Evolutionary conservation across 2,113 vertebrate species (phyloP), one percentile per base, ranked within the genome.

Genomic region (Heterochromis multidens): DNA sequence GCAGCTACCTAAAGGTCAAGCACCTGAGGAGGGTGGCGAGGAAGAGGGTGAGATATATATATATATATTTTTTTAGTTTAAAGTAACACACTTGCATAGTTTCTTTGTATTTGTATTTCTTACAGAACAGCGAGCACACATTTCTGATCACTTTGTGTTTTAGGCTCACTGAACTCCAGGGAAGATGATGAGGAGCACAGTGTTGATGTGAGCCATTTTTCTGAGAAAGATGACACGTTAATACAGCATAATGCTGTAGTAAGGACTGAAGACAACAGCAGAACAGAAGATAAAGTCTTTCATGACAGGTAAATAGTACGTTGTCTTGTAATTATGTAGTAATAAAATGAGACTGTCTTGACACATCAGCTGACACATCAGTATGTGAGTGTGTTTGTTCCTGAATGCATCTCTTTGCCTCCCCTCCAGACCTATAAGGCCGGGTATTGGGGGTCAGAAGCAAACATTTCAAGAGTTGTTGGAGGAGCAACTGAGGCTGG

Each of bases 401-500:
- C 13, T 43, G 10, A 27, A 14, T 49, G 4, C 5, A 54, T 54
- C 9, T 9, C n/a, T 56, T 80, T 40, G 4, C n/a, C 4, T 70
- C 56, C 21, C 85, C 2, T 57, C 1, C 79, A 99, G 98, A 85
- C 98, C 98, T 4, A 98, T 99, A 89, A 96, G 95, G 91, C 94
- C 96, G 77, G 94, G 92, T 1, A 88, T 97, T 25, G 94, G 94
- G 49, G 96, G 95, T 84, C 97, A 92, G 90, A 98, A 96, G 89
- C 95, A 96, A 92, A 97, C 97, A 0, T 99, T 98, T 95, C 98
- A 99, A 93, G 97, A 99, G 85, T 96, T 97, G 60, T 86, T 99
- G 70, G 98, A 99, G 93, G 97, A 99, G 91, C 97, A 99, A 86
- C 96, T 99, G 89, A 95, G 23, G 67, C 77, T 98, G 61, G 98